A percentile compares a stretch with the other conserved stretches of the same genome.
phyloP scores from a whole-genome alignment of 2,888 invertebrate species.

The Steinernema carpocapsae region DNA sequence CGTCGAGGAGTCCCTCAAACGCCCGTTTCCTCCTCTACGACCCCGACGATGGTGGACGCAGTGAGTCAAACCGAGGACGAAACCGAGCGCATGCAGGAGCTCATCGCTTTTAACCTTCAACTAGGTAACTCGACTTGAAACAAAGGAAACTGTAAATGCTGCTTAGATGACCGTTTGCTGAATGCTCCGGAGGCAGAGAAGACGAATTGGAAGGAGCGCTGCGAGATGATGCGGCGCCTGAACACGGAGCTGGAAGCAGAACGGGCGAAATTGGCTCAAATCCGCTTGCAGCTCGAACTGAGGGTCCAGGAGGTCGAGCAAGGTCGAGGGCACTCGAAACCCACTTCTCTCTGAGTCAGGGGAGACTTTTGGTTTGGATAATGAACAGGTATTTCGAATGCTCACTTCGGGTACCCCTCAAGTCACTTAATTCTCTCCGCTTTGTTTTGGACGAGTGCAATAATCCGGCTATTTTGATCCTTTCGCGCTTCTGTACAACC shows the following conservation, averaged over 20 bases:
- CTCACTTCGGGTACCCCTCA: slow-evolving; percentile 15
- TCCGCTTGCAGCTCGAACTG: slow-evolving; percentile 63
- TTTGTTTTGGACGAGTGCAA: slow-evolving; percentile 15
- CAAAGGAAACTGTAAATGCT: neutral
- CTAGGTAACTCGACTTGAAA: neutral
- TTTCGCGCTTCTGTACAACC: slow-evolving; percentile 4
- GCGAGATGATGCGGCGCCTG: slow-evolving; percentile 52
- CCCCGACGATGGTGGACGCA: neutral
- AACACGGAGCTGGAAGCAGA: slow-evolving; percentile 64
- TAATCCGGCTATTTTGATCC: neutral
- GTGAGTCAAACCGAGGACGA: slow-evolving; percentile 25
- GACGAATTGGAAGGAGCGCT: slow-evolving; percentile 43
- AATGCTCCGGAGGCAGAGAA: slow-evolving; percentile 18
- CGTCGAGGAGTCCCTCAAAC: slow-evolving; percentile 1
- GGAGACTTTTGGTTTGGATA: neutral
- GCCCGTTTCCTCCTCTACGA: neutral
- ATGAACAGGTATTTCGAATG: neutral
- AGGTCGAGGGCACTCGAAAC: slow-evolving; percentile 23
- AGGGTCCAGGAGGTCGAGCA: slow-evolving; percentile 54
- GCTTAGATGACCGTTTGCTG: slow-evolving; percentile 18
- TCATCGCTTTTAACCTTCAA: slow-evolving; percentile 16
- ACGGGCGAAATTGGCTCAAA: slow-evolving; percentile 60
- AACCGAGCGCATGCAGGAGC: neutral
- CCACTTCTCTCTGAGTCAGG: slow-evolving; percentile 9
- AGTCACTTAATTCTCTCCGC: slow-evolving; percentile 13